phyloP scores from a whole-genome alignment of 2,888 invertebrate genomes.

The Ormyrus labotus region DNA sequence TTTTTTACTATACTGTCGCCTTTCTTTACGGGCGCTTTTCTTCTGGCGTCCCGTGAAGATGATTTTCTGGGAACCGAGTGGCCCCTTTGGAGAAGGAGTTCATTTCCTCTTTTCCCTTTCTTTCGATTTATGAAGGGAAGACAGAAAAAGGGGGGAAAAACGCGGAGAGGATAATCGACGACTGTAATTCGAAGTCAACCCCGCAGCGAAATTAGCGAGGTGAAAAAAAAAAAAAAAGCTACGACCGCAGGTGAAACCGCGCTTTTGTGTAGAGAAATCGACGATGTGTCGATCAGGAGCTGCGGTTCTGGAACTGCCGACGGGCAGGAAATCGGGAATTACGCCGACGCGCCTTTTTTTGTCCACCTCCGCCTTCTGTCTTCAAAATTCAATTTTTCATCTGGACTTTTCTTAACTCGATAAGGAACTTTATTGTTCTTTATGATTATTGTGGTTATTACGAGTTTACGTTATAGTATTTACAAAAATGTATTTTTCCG shows the following conservation, averaged over 20 bases:
- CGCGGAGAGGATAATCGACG: slow-evolving; percentile 40
- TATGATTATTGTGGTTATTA: too few species aligned
- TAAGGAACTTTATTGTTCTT: not conserved
- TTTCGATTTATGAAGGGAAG: not conserved
- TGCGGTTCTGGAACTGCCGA: slow-evolving; percentile 27
- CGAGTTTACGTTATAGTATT: too few species aligned
- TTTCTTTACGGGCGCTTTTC: slow-evolving; percentile 19
- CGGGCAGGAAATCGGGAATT: slow-evolving; percentile 51
- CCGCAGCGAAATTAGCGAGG: slow-evolving; percentile 46
- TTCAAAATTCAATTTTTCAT: not conserved
- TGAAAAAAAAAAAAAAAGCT: slow-evolving; percentile 3
- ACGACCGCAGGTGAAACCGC: slow-evolving; percentile 40
- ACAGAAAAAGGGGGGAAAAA: slow-evolving; percentile 6
- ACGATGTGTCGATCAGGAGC: slow-evolving; percentile 46
- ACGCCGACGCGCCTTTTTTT: slow-evolving; percentile 23
- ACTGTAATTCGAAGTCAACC: slow-evolving; percentile 45
- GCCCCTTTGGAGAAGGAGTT: not conserved
- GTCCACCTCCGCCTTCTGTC: not conserved
- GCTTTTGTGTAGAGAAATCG: not conserved
- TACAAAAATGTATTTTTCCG: not conserved
- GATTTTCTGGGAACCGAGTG: slow-evolving; percentile 38
- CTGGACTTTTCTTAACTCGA: not conserved
- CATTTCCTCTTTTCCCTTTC: slow-evolving; percentile 9
- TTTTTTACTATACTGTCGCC: slow-evolving; percentile 4
- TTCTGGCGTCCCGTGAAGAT: not conserved